These are phyloP conservation scores for Neomorphus geoffroyi DNA, from an alignment of 2,797 vertebrate species.

Conservation along the genomic window DNA sequence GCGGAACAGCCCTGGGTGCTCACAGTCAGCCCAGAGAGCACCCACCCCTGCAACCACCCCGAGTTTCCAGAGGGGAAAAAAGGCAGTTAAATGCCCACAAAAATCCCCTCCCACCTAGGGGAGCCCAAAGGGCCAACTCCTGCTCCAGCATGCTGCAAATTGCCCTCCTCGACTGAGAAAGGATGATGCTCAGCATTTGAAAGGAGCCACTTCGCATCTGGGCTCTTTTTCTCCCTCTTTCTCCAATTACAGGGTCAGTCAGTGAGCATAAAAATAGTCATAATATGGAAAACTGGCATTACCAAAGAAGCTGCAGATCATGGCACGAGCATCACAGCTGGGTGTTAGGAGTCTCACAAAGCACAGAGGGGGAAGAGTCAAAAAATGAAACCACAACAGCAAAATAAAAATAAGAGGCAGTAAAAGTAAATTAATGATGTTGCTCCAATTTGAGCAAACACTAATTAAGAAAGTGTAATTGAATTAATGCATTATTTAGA, in stretches of 20 bases:
- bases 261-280: background rate
- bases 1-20: background rate
- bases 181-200: background rate
- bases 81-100: background rate
- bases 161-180: accelerated
- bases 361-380: background rate
- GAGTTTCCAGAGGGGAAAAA: background rate
- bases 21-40: background rate
- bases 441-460: slow-evolving; percentile 43
- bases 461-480: slow-evolving; percentile 52
- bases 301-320: background rate
- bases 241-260: background rate
- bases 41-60: accelerated
- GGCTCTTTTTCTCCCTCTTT: slow-evolving; percentile 3
- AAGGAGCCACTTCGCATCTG: background rate
- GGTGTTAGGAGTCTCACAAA: background rate
- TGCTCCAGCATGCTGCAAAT: background rate
- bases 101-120: background rate
- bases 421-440: slow-evolving; percentile 36
- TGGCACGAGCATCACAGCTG: background rate
- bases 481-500: slow-evolving; percentile 52
- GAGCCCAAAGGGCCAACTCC: background rate
- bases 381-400: background rate
- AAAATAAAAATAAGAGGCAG: slow-evolving; percentile 24
- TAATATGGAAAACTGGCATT: background rate